Percentiles rank a stretch among this genome's conserved stretches.
Conservation (phyloP, 2,113 vertebrate genomes). For the Setophaga coronata region DNA sequence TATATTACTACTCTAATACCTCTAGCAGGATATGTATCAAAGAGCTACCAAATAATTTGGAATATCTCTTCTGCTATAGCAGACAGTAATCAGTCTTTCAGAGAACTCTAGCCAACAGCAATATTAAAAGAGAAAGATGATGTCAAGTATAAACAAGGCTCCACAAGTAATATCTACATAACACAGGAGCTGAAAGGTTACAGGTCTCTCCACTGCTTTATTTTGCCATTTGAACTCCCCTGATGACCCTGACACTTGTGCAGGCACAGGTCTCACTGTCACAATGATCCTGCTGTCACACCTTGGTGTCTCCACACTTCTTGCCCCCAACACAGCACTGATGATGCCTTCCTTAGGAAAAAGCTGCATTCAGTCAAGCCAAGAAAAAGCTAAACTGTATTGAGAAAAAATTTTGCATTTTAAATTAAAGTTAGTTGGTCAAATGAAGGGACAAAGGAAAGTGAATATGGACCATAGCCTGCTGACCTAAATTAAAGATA, state of each 20-base stretch:
- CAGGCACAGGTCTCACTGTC: background rate
- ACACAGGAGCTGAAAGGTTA: background rate
- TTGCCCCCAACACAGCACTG: background rate
- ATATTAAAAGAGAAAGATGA: background rate
- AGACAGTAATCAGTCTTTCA: background rate
- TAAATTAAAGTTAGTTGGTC: background rate
- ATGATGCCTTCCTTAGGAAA: background rate
- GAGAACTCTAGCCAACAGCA: background rate
- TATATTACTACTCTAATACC: background rate
- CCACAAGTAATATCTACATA: background rate
- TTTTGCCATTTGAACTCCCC: background rate
- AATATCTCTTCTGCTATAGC: background rate
- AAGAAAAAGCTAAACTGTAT: background rate
- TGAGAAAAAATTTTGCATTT: background rate
- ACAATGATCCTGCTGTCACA: background rate
- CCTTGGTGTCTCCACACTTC: background rate
- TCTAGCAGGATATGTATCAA: background rate
- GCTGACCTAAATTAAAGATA: background rate
- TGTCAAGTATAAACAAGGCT: background rate
- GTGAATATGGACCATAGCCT: background rate
- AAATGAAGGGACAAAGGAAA: background rate
- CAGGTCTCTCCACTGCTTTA: background rate
- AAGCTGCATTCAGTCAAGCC: background rate
- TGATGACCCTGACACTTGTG: background rate
- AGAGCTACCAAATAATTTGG: background rate